Percentiles rank a stretch among this genome's conserved stretches.
These are phyloP conservation scores for Spinus pinus DNA, from an alignment of 2,797 vertebrate genomes.

Conservation along the genomic window DNA sequence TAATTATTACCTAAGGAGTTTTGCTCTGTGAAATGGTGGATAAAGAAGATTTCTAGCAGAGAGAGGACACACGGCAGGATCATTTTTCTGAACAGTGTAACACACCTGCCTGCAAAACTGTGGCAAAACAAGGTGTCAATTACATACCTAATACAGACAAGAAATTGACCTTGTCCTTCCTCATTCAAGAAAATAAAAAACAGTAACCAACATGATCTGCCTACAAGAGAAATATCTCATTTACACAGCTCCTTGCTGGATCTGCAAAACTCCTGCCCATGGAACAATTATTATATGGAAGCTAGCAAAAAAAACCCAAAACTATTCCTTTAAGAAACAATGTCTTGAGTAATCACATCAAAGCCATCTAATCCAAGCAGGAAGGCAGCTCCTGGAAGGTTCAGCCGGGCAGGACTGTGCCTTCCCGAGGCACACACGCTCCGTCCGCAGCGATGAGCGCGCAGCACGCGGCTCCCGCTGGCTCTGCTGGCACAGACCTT, in stretches of 20 bases:
- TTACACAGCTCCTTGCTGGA: not conserved
- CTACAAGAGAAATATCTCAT: not conserved
- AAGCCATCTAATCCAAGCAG: not conserved
- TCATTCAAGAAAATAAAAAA: not conserved
- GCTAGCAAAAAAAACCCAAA: not conserved
- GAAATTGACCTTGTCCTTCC: not conserved
- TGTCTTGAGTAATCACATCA: not conserved
- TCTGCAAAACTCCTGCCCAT: not conserved
- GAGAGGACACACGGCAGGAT: not conserved
- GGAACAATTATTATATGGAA: not conserved
- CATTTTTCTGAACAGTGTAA: not conserved
- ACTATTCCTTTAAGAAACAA: not conserved
- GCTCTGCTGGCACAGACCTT: not conserved
- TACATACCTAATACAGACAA: not conserved
- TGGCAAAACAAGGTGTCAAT: not conserved
- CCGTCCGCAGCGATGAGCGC: rapidly evolving
- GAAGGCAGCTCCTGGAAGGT: not conserved
- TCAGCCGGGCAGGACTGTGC: not conserved
- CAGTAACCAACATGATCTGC: not conserved
- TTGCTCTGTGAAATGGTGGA: not conserved
- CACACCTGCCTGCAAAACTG: not conserved
- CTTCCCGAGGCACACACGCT: rapidly evolving
- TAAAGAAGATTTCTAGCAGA: not conserved
- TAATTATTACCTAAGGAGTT: not conserved
- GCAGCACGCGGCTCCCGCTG: rapidly evolving